Base-by-base conservation (phyloP, 1,140 invertebrate species). In the Lasaia peninsularis region DNA sequence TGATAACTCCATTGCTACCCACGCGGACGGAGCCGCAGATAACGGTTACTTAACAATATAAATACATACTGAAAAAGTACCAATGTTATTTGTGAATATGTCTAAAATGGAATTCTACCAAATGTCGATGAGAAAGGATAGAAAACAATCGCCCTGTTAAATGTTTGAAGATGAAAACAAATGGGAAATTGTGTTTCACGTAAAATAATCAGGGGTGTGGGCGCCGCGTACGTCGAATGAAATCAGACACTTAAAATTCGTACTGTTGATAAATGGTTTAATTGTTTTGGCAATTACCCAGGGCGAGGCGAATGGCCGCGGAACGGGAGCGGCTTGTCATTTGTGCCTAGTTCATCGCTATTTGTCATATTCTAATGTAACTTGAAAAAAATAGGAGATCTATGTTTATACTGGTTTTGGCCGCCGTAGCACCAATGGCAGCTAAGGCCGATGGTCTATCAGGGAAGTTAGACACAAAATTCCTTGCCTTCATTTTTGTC, bases 241-340 rank as follows among this genome's bases (percentile, higher is more conserved):
- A 83, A 83, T 76, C 80, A 68, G 74, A 83, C 77, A 78, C 77
- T 81, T 83, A 78, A 75, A 80, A 78, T 80, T 81, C 69, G 73
- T 80, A 72, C 74, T 78, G 78, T 80, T 86, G 80, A 83, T 86
- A 78, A 78, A 81, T 73, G 75, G 69, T 78, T 72, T 80, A 86
- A 86, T 83, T 86, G 80, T 85, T 80, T 78, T 76, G 71, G 78
- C 81, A 78, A 83, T 85, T 83, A 84, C 66, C 69, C 63, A 60
- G 63, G 52, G 53, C 35, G 66, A 37, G 53, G 53, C 53, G 35
- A 60, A 49, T 51, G 24, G 51, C 37, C 51, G 35, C 49, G 31
- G 48, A 9, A 28, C 57, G 63, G 63, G 60, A 52, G 63, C 60
- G 59, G 49, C 51, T 40, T 16, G 40, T 40, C 52, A 59, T 59